These are phyloP conservation scores for Colletes collaris DNA, from an alignment of 2,888 invertebrate genomes.

Conservation along the genomic window DNA sequence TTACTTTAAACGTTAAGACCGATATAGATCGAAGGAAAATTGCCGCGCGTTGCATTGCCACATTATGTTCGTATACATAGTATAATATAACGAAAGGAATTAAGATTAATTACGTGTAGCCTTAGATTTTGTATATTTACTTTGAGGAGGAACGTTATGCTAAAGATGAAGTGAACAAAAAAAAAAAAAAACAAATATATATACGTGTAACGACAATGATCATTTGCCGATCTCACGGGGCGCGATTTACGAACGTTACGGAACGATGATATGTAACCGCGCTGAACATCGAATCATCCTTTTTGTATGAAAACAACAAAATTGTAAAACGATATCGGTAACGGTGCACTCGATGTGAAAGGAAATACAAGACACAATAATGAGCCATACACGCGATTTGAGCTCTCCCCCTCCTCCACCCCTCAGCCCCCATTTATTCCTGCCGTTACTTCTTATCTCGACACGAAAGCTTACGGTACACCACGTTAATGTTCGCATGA, in stretches of 20 bases:
- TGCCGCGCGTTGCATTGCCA: conserved; percentile 55
- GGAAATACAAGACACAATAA: conserved; percentile 68
- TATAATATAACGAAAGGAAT: conserved; percentile 45
- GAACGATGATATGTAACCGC: conserved; percentile 36
- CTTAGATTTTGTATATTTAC: conserved; percentile 75
- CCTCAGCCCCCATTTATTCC: not conserved
- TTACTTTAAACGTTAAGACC: conserved; percentile 37
- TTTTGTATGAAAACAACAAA: conserved; percentile 63
- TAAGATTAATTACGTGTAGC: conserved; percentile 67
- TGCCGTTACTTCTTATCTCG: not conserved
- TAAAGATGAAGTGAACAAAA: conserved; percentile 43
- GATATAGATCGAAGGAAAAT: conserved; percentile 18
- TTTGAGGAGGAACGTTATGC: conserved; percentile 54
- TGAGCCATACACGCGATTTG: conserved; percentile 38
- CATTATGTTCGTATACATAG: conserved; percentile 61
- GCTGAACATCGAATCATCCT: conserved; percentile 67
- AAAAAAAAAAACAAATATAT: conserved; percentile 46
- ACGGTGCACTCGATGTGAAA: conserved; percentile 74
- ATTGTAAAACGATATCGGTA: conserved; percentile 69
- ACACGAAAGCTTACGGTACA: conserved; percentile 32
- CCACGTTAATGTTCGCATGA: not conserved
- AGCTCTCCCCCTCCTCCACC: not conserved
- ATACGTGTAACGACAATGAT: conserved; percentile 58
- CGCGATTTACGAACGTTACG: conserved; percentile 21
- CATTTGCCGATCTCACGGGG: conserved; percentile 25